A percentile compares a stretch with the other conserved stretches of the same genome.
These are phyloP conservation scores for Cervus canadensis DNA, from an alignment of 2,113 vertebrate species.

Conservation along the genomic window DNA sequence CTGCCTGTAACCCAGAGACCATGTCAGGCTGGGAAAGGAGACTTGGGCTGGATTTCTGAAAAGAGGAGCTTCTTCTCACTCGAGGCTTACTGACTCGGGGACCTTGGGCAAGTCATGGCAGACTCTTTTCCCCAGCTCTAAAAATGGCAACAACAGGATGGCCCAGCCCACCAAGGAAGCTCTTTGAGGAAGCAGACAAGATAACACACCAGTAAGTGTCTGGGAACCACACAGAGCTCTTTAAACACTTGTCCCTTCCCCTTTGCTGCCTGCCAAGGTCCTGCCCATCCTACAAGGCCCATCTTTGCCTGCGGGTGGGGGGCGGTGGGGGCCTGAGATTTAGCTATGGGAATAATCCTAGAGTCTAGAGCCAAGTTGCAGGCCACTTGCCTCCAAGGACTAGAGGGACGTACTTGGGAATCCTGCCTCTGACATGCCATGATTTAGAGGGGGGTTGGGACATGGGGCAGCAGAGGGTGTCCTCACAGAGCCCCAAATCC, in stretches of 20 bases:
- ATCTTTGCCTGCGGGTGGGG: rapidly evolving
- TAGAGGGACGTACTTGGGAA: not conserved
- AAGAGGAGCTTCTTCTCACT: not conserved
- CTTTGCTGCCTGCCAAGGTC: not conserved
- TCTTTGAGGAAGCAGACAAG: not conserved
- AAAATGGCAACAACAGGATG: not conserved
- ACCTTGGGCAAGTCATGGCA: not conserved
- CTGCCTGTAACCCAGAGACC: not conserved
- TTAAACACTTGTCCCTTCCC: not conserved
- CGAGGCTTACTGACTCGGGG: not conserved
- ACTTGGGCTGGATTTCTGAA: not conserved
- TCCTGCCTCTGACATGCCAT: rapidly evolving
- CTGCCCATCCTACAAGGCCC: not conserved
- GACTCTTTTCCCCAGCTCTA: too few relatives aligned
- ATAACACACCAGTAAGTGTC: rapidly evolving
- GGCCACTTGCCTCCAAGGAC: not conserved
- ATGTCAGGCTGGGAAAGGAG: not conserved
- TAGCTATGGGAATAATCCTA: not conserved
- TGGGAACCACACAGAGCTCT: too few relatives aligned
- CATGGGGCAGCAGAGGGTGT: too few relatives aligned
- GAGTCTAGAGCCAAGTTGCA: not conserved
- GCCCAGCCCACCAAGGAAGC: not conserved
- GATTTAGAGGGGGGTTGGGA: not conserved
- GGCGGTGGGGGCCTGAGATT: not conserved
- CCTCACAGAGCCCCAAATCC: not conserved